Base-by-base conservation (phyloP, 2,113 vertebrate genomes). In the Poeciliopsis occidentalis region DNA sequence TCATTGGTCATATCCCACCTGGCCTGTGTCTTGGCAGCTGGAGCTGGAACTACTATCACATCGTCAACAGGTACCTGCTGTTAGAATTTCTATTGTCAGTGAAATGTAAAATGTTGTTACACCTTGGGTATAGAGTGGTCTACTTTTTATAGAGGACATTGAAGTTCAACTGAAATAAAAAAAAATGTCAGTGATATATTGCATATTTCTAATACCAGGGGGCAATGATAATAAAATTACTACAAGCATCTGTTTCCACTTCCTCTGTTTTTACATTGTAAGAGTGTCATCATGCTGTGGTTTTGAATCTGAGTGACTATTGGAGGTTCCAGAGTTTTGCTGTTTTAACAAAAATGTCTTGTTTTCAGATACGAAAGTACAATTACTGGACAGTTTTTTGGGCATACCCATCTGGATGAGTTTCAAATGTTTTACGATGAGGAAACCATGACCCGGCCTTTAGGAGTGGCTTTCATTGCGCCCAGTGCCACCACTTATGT, bases 31-130 rank as follows among this genome's bases (percentile, higher is more conserved):
- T 97, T 62, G 93, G 90, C 77, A 96, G 94, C 92, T 99, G 98
- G 98, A 97, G 97, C 90, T 98, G 98, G 97, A 99, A 99, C 92
- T 99, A 99, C 78, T 98, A 99, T 85, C 94, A 94, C 73, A 98
- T 99, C 24, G 61, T 99, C 61, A 96, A 91, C 93, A 96, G 97
- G 97, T 98, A 81, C 31, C 11, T 60, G 17, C 62, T 65, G 3
- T 26, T 12, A 27, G 31, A 10, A 63, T 61, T 60, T 24, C 27
- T 0, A 26, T 27, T 44, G 4, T 24, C 4, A 4, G 37, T 47
- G 44, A 47, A 47, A 47, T 47, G 17, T 47, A 19, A 47, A 4
- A 41, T 41, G 41, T 17, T 47, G 44, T 47, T 47, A 5, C 1
- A 47, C 44, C 44, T 47, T 17, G 13, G 44, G 44, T 47, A 15